Conservation (phyloP, 2,113 vertebrate species). For the Aptenodytes forsteri region DNA sequence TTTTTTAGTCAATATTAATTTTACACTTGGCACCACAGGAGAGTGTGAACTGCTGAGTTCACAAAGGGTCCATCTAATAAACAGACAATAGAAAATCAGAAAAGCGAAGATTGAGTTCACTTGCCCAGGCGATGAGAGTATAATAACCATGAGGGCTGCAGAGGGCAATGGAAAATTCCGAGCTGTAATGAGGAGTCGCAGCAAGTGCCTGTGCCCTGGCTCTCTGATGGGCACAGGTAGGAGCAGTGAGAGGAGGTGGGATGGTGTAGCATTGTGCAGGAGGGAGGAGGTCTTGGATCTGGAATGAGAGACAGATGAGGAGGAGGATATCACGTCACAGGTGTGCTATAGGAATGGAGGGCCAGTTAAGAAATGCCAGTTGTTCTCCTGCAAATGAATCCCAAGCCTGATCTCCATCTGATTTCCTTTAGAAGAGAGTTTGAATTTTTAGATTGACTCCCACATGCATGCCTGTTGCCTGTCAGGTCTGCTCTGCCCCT, state of each 20-base stretch:
- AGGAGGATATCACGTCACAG: neutral
- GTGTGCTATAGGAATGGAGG: neutral
- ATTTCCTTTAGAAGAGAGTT: neutral
- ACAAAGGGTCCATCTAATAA: constrained; percentile 65
- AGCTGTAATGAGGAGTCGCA: constrained; percentile 34
- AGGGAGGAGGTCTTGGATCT: neutral
- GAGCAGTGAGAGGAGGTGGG: neutral
- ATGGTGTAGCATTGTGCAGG: neutral
- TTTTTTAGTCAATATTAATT: constrained; percentile 76
- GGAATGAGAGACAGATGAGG: constrained; percentile 9
- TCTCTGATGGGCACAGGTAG: neutral
- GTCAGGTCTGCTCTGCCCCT: neutral
- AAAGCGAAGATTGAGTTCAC: constrained; percentile 40
- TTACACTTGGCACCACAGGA: constrained; percentile 71
- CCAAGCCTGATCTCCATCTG: neutral
- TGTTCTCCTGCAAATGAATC: neutral
- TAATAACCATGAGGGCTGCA: constrained; percentile 53
- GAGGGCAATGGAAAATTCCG: constrained; percentile 50
- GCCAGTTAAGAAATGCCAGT: neutral
- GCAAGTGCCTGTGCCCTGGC: neutral
- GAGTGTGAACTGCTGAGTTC: constrained; percentile 62
- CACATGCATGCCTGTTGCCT: neutral
- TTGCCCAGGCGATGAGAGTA: neutral
- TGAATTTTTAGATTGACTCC: neutral
- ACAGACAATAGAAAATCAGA: constrained; percentile 65